phyloP scores from a whole-genome alignment of 1,140 invertebrate species.

The Leptinotarsa texana region DNA sequence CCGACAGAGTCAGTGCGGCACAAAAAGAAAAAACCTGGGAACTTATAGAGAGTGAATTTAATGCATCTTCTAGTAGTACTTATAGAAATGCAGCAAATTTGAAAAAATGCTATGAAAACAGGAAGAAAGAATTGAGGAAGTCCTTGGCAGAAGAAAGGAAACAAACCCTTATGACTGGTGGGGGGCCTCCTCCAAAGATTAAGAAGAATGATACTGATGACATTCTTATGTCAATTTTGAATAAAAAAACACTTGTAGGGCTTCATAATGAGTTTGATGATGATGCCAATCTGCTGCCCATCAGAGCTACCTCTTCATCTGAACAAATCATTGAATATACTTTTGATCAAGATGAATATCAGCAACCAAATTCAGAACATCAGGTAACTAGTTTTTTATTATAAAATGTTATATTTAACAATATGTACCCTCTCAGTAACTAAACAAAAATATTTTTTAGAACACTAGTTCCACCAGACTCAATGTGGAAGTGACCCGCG shows the following conservation, averaged over 20 bases:
- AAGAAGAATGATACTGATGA: neutral
- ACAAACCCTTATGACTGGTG: neutral
- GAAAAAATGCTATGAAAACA: slow-evolving; percentile 10
- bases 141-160: neutral
- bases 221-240: neutral
- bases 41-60: neutral
- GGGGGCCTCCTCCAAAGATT: slow-evolving; percentile 3
- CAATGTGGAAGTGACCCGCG: too few species aligned
- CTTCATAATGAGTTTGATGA: too few species aligned
- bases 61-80: neutral
- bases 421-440: too few species aligned
- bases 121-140: slow-evolving; percentile 9
- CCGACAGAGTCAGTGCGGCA: neutral
- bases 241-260: slow-evolving; percentile 3
- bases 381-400: too few species aligned
- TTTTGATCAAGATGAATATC: too few species aligned
- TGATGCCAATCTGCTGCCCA: neutral
- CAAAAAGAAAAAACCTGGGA: neutral
- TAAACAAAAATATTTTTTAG: too few species aligned
- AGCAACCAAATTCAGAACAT: too few species aligned
- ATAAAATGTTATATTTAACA: too few species aligned
- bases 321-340: too few species aligned
- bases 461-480: too few species aligned
- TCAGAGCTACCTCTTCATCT: too few species aligned
- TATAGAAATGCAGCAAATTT: neutral